These are phyloP conservation scores for Trichechus manatus DNA, from an alignment of 2,113 vertebrate genomes.

Conservation along the genomic window DNA sequence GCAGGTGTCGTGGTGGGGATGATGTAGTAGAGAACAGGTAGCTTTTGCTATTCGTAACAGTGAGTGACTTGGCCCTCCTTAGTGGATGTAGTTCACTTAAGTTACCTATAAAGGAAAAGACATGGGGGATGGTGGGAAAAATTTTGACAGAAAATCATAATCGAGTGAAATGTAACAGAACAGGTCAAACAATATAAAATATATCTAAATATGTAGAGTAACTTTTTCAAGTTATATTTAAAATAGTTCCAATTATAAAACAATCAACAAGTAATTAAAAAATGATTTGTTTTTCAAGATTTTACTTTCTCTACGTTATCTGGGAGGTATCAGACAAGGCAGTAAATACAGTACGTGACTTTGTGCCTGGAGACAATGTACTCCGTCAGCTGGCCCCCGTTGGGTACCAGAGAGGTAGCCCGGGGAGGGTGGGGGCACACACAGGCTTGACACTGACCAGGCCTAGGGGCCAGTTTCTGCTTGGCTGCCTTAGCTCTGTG, in stretches of 20 bases:
- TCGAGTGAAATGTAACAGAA: no score
- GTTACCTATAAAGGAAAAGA: not conserved
- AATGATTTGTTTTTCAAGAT: not conserved
- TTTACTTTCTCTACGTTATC: fast-evolving
- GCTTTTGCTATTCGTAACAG: no score
- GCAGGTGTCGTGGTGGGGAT: not conserved
- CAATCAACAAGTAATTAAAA: not conserved
- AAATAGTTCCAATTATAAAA: not conserved
- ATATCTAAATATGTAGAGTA: fast-evolving
- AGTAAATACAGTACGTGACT: fast-evolving
- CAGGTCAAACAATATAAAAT: fast-evolving
- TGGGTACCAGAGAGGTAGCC: no score
- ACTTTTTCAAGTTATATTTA: not conserved
- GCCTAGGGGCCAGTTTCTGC: not conserved
- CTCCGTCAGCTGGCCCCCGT: no score
- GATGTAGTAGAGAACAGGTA: fast-evolving
- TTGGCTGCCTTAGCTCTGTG: not conserved
- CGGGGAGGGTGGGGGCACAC: no score
- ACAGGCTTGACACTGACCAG: not conserved
- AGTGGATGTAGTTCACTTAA: not conserved
- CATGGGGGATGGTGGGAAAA: no score
- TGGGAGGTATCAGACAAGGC: not conserved
- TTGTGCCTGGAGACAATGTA: fast-evolving
- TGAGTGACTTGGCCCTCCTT: no score
- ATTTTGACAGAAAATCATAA: not conserved